Base-by-base conservation (phyloP, 1,140 invertebrate species). In the Andrena cerasifolii region DNA sequence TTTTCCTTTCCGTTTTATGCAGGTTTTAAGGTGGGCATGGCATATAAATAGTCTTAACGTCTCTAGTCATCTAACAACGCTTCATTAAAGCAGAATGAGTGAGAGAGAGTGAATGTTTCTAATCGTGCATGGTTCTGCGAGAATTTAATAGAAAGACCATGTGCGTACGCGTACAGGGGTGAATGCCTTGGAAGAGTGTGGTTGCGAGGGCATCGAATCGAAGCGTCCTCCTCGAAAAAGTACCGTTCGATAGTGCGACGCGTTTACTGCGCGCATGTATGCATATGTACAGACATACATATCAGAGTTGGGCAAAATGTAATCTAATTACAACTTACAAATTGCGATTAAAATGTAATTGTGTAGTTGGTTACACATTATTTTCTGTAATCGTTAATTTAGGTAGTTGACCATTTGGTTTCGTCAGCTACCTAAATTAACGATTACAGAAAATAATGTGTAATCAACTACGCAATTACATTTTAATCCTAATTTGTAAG, bases 61-160 rank as follows among this genome's bases (percentile, higher is more conserved):
- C 87, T 90, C 89, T 90, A 90, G 89, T 90, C 89, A 90, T 87
- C 84, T 89, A 89, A 90, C 87, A 89, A 89, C 88, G 89, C 89
- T 89, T 89, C 86, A 78, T 84, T 88, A 86, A 86, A 89, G 84
- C 63, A n/a, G n/a, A n/a, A n/a, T 70, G 79, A 78, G 56, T 58
- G 43, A 78, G 61, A 18, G 31, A 59, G 43, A 78, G 61, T 7
- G 31, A 59, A 59, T 10, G 43, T 16, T 18, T 63, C 8, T 58
- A 31, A 53, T 40, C 24, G 45, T 43, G 58, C 54, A 45, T 56
- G 21, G 31, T 49, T n/a, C 33, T 5, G 31, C 21, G 24, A n/a
- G 16, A n/a, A 26, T 16, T 26, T n/a, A 14, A 33, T 33, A 36
- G 56, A 43, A 49, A 12, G 5, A 49, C 47, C 18, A n/a, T 49